Evolutionary conservation across 2,797 vertebrate genomes (phyloP).

Genomic region (Pterois miles): DNA sequence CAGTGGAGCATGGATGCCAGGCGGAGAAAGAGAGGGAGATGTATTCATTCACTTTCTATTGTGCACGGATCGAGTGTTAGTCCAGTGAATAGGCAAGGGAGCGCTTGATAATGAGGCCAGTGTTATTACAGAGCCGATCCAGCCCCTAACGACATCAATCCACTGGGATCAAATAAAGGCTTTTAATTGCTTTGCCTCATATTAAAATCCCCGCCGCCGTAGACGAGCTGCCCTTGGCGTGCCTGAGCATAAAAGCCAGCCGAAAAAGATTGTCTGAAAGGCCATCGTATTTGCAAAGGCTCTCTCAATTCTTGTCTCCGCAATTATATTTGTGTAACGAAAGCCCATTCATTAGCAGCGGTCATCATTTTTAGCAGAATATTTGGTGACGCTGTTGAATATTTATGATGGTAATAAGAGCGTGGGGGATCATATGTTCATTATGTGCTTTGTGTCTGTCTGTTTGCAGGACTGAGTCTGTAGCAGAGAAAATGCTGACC

Average conservation of each 20-base stretch:
- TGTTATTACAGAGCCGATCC: constrained; percentile 78
- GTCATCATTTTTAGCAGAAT: constrained; percentile 60
- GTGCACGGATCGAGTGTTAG: constrained; percentile 80
- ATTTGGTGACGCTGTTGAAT: constrained; percentile 67
- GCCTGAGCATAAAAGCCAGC: constrained; percentile 76
- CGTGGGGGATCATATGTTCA: constrained; percentile 49
- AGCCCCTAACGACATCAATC: constrained; percentile 80
- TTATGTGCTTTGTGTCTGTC: constrained; percentile 45
- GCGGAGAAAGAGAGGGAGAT: constrained; percentile 69
- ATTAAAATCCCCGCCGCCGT: constrained; percentile 72
- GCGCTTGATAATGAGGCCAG: constrained; percentile 78
- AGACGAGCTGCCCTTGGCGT: constrained; percentile 70
- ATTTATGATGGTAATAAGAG: constrained; percentile 66
- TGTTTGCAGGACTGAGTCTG: constrained; percentile 93
- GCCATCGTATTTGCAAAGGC: constrained; percentile 49
- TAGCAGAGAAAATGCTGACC: constrained; percentile 98
- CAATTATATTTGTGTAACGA: constrained; percentile 72
- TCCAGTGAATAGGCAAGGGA: constrained; percentile 76
- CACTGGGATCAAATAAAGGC: constrained; percentile 80
- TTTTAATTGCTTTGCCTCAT: constrained; percentile 85
- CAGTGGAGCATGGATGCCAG: constrained; percentile 73
- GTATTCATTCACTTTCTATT: constrained; percentile 83
- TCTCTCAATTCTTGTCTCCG: constrained; percentile 55
- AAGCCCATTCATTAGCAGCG: constrained; percentile 68
- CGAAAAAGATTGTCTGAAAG: constrained; percentile 67